Percentiles rank a stretch among this genome's conserved stretches.
Conservation (phyloP, 1,140 invertebrate genomes). For the Eriocheir sinensis region DNA sequence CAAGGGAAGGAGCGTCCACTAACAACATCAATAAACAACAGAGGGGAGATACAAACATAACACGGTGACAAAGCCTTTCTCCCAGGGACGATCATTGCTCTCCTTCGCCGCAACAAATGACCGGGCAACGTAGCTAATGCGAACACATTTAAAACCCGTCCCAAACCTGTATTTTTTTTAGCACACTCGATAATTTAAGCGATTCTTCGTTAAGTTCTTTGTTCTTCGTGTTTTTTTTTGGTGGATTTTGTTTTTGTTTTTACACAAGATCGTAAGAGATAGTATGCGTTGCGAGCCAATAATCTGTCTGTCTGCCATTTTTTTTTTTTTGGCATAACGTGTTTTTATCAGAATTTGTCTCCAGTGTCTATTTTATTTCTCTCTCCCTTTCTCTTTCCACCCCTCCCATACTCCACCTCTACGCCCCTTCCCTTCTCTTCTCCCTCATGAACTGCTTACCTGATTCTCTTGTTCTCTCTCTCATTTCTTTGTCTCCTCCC, state of each 20-base stretch:
- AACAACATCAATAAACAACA: no score
- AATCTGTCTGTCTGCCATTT: no score
- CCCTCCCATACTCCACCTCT: no score
- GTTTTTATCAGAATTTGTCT: not conserved
- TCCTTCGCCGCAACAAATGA: not conserved
- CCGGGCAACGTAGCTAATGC: not conserved
- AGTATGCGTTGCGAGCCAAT: not conserved
- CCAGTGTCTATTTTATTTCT: not conserved
- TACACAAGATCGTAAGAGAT: not conserved
- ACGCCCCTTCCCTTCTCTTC: not conserved
- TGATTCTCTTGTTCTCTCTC: not conserved
- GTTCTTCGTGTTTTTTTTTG: not conserved
- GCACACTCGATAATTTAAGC: not conserved
- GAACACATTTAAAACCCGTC: not conserved
- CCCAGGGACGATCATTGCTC: not conserved
- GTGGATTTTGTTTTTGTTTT: not conserved
- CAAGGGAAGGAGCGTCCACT: no score
- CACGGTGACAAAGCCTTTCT: not conserved
- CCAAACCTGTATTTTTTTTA: not conserved
- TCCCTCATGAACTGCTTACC: not conserved
- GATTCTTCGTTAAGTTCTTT: conserved; percentile 25
- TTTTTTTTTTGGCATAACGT: no score
- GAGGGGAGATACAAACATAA: no score
- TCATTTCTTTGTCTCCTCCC: not conserved
- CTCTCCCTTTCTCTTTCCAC: not conserved